These are phyloP conservation scores for Gnathonemus echidnorhynchus DNA, from an alignment of 2,113 vertebrate genomes.

Conservation along the genomic window DNA sequence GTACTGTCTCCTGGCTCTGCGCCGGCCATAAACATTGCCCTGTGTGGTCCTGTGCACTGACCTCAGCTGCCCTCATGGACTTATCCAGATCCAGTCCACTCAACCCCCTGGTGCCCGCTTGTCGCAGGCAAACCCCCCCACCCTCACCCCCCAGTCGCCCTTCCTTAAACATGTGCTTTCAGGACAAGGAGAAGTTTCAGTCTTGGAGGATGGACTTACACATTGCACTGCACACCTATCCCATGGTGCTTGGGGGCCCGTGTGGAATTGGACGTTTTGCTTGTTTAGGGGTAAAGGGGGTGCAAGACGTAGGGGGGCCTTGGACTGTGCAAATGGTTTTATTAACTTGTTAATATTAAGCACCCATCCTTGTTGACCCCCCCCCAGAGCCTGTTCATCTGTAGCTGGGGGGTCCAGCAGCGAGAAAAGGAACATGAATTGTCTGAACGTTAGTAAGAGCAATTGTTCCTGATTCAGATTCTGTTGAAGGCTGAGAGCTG, in stretches of 20 bases:
- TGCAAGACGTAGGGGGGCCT: background rate
- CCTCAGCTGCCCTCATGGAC: background rate
- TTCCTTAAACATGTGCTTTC: background rate
- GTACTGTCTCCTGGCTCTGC: background rate
- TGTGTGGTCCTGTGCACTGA: background rate
- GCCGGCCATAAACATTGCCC: background rate
- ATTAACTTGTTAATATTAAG: background rate
- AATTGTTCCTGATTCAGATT: slow-evolving; percentile 68
- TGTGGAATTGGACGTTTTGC: background rate
- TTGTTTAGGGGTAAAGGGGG: background rate
- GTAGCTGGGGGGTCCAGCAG: background rate
- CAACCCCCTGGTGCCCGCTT: background rate
- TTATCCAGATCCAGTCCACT: background rate
- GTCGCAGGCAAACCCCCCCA: background rate
- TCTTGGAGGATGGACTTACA: background rate
- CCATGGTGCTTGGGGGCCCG: background rate
- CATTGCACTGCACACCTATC: background rate
- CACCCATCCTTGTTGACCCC: background rate
- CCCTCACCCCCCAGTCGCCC: background rate
- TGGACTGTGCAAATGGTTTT: too few relatives aligned
- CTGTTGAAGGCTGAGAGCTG: slow-evolving; percentile 45
- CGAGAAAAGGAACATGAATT: background rate
- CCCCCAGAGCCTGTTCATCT: background rate
- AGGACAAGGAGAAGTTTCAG: background rate
- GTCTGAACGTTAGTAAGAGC: slow-evolving; percentile 68